phyloP scores from a whole-genome alignment of 2,113 vertebrate genomes.

The Argyrosomus japonicus region DNA sequence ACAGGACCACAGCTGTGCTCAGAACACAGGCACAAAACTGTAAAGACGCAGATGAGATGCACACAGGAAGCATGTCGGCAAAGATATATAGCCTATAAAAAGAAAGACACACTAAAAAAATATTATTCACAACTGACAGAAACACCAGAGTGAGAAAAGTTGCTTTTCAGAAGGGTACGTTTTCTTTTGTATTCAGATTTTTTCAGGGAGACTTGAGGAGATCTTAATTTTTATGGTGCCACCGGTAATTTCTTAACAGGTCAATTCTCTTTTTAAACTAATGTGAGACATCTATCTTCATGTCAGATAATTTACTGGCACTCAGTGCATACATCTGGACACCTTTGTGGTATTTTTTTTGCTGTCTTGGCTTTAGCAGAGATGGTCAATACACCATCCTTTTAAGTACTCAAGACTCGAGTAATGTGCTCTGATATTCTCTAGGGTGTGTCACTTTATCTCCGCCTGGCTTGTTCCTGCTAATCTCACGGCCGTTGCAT shows the following conservation, averaged over 20 bases:
- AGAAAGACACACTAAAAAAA: not conserved
- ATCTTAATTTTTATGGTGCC: not conserved
- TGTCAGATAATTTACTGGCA: not conserved
- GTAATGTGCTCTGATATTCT: conserved; percentile 64
- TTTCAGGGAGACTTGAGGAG: not conserved
- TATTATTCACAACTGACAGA: not conserved
- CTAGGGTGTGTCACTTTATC: conserved; percentile 51
- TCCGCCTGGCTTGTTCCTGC: not conserved
- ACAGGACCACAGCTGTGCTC: conserved; percentile 37
- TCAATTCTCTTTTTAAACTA: not conserved
- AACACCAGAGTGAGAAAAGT: not conserved
- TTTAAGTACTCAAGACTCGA: conserved; percentile 54
- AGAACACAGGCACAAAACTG: conserved; percentile 33
- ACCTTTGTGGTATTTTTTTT: not conserved
- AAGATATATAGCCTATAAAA: not conserved
- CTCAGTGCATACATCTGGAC: not conserved
- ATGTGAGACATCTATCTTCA: not conserved
- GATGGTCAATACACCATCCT: conserved; percentile 60
- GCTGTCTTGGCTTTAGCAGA: not conserved
- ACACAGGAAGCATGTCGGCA: conserved; percentile 41
- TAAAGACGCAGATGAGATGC: not conserved
- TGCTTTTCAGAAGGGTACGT: conserved; percentile 33
- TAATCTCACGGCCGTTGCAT: not conserved
- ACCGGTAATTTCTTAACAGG: not conserved
- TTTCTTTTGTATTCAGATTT: not conserved